Base-by-base conservation (phyloP, 2,888 invertebrate species). In the Anthoptus insignis region DNA sequence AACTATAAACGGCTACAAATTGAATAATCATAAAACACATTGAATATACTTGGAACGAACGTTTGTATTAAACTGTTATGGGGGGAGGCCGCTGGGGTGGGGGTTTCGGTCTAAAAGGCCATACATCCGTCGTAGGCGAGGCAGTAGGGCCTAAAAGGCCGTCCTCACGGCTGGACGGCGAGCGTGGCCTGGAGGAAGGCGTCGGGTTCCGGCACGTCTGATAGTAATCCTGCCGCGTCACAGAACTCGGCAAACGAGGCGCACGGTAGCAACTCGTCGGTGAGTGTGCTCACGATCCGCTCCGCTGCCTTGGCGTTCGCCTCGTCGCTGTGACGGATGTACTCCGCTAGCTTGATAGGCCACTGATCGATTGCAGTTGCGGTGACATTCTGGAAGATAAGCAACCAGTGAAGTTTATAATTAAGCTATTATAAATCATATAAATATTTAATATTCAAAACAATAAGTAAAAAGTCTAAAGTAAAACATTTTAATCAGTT, bases 311-410 rank as follows among this genome's bases (percentile, higher is more conserved):
- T 99, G 21, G 98, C 93, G 91, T 99, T 95, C 5, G 95, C 94
- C 84, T 98, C 98, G 92, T 99, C 99, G 89, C 98, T 98, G 86
- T 98, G 97, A 1, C 99, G 96, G 80, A 99, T 97, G 85, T 97
- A 98, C 84, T 99, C 98, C 19, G 99, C 99, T 61, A 99, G 92
- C 67, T 96, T 96, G 50, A 96, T 94, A 24, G 99, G 96, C 99
- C 99, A 99, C 75, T 97, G 97, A 73, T 97, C 97, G 69, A 96
- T 96, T 8, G 94, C 91, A 4, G 94, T 93, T 42, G 96, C 96
- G 59, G 94, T 94, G 45, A 97, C 96, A 83, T 94, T 95, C 95
- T 97, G 93, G 3, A 56, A 56, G 19, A 16, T 42, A 42, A 42
- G n/a, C n/a, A n/a, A n/a, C n/a, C n/a, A n/a, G n/a, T n/a, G n/a